Conservation (phyloP, 2,113 vertebrate genomes). For the Neotragus pygmaeus region DNA sequence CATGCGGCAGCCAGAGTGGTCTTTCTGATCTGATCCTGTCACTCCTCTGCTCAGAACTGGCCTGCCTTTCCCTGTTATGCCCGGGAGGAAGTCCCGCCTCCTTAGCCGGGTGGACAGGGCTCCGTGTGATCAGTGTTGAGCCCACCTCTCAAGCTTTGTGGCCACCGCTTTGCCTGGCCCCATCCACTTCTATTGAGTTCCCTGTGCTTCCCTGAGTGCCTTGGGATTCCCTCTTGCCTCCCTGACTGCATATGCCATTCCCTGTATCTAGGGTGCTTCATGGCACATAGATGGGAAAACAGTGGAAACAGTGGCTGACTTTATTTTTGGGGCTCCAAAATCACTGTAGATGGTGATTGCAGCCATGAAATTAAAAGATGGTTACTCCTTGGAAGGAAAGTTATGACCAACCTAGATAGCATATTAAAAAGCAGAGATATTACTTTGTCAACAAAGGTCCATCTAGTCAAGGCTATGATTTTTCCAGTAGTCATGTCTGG, state of each 20-base stretch:
- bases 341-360: not conserved
- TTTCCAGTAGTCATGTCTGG: not conserved
- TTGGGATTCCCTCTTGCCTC: not conserved
- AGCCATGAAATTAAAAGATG: not conserved
- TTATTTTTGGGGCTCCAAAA: not conserved
- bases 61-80: fast-evolving
- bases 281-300: not conserved
- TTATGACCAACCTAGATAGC: not conserved
- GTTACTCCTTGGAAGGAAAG: not conserved
- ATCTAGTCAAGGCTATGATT: not conserved
- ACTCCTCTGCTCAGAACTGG: not conserved
- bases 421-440: not conserved
- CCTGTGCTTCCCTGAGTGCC: not conserved
- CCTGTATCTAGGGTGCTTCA: not conserved
- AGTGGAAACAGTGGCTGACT: not conserved
- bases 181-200: not conserved
- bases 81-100: not conserved
- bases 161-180: not conserved
- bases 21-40: not conserved
- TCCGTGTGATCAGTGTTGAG: not conserved
- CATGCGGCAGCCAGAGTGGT: not conserved
- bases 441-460: not conserved
- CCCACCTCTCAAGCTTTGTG: not conserved
- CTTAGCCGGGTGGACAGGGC: not conserved
- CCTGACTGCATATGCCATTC: not conserved